Percentiles rank a stretch among this genome's conserved stretches.
Conservation (phyloP, 2,888 invertebrate genomes). For the Colletes collaris region DNA sequence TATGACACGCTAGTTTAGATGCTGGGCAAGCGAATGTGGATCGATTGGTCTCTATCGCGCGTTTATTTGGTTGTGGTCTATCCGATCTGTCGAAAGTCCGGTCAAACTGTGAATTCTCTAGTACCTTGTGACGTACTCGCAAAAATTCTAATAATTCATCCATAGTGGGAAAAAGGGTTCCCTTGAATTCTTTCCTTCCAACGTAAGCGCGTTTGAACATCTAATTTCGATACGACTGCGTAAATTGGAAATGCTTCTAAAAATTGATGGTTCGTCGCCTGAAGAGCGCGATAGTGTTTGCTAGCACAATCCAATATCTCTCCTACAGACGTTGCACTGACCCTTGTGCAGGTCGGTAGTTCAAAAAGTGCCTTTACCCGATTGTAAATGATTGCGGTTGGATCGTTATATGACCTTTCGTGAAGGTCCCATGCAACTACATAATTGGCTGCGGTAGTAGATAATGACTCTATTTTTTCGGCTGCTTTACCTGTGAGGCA, state of each 20-base stretch:
- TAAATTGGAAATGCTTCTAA: conserved; percentile 13
- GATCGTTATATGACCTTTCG: neutral
- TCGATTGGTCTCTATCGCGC: too few species aligned
- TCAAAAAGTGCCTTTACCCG: too few species aligned
- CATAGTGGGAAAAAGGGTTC: neutral
- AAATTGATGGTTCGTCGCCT: neutral
- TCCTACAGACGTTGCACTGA: rapidly evolving
- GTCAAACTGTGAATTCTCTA: too few species aligned
- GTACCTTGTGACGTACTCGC: neutral
- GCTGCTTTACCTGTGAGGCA: conserved; percentile 6
- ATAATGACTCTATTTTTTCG: conserved; percentile 11
- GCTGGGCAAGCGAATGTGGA: too few species aligned
- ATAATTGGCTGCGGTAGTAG: conserved; percentile 18
- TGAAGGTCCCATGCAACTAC: conserved; percentile 8
- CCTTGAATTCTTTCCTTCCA: neutral
- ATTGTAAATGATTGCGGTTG: neutral
- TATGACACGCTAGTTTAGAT: too few species aligned
- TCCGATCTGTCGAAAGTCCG: too few species aligned
- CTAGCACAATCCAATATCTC: neutral
- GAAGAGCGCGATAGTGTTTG: conserved; percentile 3
- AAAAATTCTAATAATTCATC: conserved; percentile 9
- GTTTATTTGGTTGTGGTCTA: too few species aligned
- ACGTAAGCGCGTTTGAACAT: neutral
- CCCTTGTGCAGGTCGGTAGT: neutral
- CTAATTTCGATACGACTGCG: neutral